phyloP scores from a whole-genome alignment of 1,140 invertebrate genomes.

The Orius insidiosus region DNA sequence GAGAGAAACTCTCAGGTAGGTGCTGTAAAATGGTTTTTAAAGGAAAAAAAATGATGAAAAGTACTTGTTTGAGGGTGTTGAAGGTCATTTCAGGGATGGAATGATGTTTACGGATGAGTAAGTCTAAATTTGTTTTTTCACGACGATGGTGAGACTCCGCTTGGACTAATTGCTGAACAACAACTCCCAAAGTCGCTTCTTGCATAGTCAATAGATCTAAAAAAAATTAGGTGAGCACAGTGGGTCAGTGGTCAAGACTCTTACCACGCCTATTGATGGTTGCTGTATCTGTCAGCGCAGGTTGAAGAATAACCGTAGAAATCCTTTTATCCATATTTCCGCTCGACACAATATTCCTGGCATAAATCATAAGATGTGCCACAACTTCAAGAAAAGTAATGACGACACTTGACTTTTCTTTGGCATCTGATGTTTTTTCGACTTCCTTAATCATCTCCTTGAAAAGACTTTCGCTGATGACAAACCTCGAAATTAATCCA shows the following conservation, averaged over 20 bases:
- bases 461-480: constrained; percentile 17
- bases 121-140: constrained; percentile 29
- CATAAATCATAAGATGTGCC: constrained; percentile 48
- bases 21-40: constrained; percentile 9
- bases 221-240: too few relatives aligned
- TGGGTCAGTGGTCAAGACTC: too few relatives aligned
- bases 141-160: constrained; percentile 34
- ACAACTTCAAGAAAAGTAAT: constrained; percentile 22
- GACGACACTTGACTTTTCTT: constrained; percentile 10
- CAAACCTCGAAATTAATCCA: constrained; percentile 48
- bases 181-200: constrained; percentile 24
- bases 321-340: constrained; percentile 31
- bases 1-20: constrained; percentile 16
- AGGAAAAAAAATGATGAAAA: constrained; percentile 4
- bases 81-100: constrained; percentile 28
- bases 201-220: constrained; percentile 12
- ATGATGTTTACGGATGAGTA: constrained; percentile 25
- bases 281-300: constrained; percentile 25
- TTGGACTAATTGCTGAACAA: constrained; percentile 34
- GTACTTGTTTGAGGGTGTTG: constrained; percentile 27
- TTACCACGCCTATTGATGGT: constrained; percentile 17
- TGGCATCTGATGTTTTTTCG: background rate
- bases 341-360: constrained; percentile 37
- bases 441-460: constrained; percentile 16
- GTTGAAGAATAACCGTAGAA: constrained; percentile 29